Base-by-base conservation (phyloP, 2,113 vertebrate species). In the Oophaga pumilio region DNA sequence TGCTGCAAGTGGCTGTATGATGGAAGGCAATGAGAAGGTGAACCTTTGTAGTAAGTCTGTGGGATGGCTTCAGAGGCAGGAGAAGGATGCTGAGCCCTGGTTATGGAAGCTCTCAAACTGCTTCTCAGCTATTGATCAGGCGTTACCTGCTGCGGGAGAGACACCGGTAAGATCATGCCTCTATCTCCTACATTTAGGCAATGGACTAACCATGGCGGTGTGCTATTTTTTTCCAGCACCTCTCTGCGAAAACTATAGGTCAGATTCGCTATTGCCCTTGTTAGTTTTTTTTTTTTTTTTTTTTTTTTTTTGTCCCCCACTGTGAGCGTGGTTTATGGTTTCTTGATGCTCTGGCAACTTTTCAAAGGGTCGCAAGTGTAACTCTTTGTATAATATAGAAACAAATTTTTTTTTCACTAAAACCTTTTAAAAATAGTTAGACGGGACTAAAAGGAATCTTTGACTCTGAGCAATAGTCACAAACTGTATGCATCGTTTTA, bases 41-140 rank as follows among this genome's bases (percentile, higher is more conserved):
- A 94, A 92, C 88, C 90, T 95, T 85, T 94, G 94, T 93, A 92
- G 91, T 91, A 96, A 93, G 90, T 94, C 96, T 0, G 91, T 94
- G 68, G 93, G 94, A 94, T 97, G 97, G 96, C 94, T 96, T 90
- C 94, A 90, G 90, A 93, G n/a, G 82, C 90, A 95, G 92, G 94
- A 96, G 92, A 93, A 95, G 68, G 94, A 97, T 92, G 94, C 93
- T 89, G 96, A 96, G 81, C 95, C 95, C 90, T 96, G 96, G 94
- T 94, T 97, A 89, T 98, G 97, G 97, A 98, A 96, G 92, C 95
- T 98, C 89, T 95, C 97, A 93, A 93, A 97, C 92, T 97, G 97
- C 93, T 98, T 98, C 93, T 96, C 96, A 91, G 91, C 93, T 93
- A 91, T 94, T 91, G 95, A 96, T 74, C 95, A 97, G 86, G 92